These are phyloP conservation scores for Tetrao urogallus DNA, from an alignment of 2,113 vertebrate species.

Conservation along the genomic window DNA sequence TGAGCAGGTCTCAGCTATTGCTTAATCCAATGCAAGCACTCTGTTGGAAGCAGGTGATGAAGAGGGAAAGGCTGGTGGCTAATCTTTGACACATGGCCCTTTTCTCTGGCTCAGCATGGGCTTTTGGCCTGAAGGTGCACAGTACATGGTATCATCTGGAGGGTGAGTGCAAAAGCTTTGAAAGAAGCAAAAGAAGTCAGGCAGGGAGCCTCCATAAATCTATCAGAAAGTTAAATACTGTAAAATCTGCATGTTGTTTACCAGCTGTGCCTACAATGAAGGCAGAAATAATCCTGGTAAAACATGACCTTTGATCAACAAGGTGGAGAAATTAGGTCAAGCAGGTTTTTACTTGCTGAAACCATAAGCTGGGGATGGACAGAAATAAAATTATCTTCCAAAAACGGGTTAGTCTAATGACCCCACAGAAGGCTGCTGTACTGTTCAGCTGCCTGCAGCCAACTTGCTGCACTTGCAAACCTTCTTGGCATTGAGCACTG, in stretches of 20 bases:
- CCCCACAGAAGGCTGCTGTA: neutral
- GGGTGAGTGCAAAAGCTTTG: constrained; percentile 9
- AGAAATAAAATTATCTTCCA: constrained; percentile 45
- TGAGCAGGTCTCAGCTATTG: neutral
- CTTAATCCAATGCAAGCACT: neutral
- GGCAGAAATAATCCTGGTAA: constrained; percentile 55
- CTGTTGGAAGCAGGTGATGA: neutral
- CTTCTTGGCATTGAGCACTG: rapidly evolving
- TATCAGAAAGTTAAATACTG: constrained; percentile 69
- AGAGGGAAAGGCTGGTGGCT: neutral
- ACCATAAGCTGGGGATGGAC: constrained; percentile 42
- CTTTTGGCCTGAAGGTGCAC: constrained; percentile 1
- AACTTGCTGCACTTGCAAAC: neutral
- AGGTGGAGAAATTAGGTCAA: constrained; percentile 67
- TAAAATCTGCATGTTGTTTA: constrained; percentile 67
- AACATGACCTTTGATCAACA: constrained; percentile 70
- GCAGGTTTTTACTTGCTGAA: constrained; percentile 64
- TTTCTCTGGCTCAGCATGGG: constrained; percentile 22
- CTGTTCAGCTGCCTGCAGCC: neutral
- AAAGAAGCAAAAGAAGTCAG: constrained; percentile 28
- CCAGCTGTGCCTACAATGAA: constrained; percentile 62
- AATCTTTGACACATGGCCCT: neutral
- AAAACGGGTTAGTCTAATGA: neutral
- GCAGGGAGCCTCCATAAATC: constrained; percentile 58
- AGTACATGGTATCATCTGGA: neutral